phyloP scores from a whole-genome alignment of 2,113 vertebrate genomes.

The Nettapus auritus region DNA sequence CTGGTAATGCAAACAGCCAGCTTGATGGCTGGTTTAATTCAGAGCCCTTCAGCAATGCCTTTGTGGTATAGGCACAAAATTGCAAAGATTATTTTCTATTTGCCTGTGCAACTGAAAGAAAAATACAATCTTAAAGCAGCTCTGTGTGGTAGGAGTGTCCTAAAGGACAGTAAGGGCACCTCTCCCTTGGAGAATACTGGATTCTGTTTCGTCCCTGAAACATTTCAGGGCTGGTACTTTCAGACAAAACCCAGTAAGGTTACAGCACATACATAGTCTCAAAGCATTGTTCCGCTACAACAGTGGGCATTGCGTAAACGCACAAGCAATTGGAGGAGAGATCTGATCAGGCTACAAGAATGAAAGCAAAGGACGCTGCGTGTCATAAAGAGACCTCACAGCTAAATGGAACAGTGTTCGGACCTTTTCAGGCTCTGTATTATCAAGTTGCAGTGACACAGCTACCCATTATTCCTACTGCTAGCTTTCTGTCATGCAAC shows the following conservation, averaged over 20 bases:
- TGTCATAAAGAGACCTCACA: conserved; percentile 19
- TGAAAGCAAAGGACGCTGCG: neutral
- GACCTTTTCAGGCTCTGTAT: conserved; percentile 32
- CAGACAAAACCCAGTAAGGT: neutral
- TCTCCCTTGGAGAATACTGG: neutral
- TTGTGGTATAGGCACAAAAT: conserved; percentile 60
- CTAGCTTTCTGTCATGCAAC: conserved; percentile 22
- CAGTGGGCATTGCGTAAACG: neutral
- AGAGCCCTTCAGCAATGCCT: conserved; percentile 57
- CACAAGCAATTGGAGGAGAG: conserved; percentile 19
- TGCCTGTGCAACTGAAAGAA: conserved; percentile 45
- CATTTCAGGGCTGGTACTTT: neutral
- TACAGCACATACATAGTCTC: neutral
- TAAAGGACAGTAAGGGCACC: neutral
- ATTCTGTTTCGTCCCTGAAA: conserved; percentile 4
- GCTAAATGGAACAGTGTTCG: conserved; percentile 38
- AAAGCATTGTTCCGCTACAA: conserved; percentile 16
- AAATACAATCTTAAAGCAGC: conserved; percentile 55
- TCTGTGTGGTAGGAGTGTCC: conserved; percentile 22
- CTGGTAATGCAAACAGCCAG: conserved; percentile 33
- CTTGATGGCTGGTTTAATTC: conserved; percentile 61
- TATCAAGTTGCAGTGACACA: conserved; percentile 58
- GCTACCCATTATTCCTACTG: conserved; percentile 25
- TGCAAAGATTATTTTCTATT: conserved; percentile 57
- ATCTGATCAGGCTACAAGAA: neutral